Conservation (phyloP, 1,140 invertebrate genomes). For the Oncopodura yosiiana region DNA sequence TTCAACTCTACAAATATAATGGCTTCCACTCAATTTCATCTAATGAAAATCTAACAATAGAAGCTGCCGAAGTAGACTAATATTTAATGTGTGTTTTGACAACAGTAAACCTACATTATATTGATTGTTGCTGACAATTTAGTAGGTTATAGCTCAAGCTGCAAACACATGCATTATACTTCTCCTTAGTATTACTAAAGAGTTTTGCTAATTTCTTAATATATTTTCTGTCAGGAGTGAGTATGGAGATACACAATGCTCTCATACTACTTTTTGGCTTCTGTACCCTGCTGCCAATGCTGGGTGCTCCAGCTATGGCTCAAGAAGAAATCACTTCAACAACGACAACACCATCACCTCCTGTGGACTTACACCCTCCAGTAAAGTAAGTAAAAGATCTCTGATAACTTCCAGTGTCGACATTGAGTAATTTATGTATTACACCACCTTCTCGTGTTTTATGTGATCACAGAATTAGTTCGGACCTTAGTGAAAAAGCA, state of each 20-base stretch:
- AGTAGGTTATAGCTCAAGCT: no score
- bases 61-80: no score
- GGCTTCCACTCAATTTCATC: no score
- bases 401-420: neutral
- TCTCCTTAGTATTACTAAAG: no score
- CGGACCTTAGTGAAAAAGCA: conserved; percentile 37
- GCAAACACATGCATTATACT: no score
- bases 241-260: conserved; percentile 4
- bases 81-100: no score
- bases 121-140: no score
- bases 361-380: neutral
- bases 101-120: no score
- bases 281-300: conserved; percentile 19
- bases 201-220: no score
- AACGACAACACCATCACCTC: no score
- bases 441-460: neutral
- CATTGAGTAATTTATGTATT: neutral
- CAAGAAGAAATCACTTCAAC: conserved; percentile 5
- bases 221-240: neutral
- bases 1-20: no score
- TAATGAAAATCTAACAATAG: no score
- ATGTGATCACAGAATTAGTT: conserved; percentile 34
- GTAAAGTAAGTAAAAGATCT: neutral
- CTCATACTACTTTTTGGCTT: conserved; percentile 17
- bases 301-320: conserved; percentile 16